Evolutionary conservation across 1,140 invertebrate species (phyloP).

Genomic region (Ruditapes philippinarum): DNA sequence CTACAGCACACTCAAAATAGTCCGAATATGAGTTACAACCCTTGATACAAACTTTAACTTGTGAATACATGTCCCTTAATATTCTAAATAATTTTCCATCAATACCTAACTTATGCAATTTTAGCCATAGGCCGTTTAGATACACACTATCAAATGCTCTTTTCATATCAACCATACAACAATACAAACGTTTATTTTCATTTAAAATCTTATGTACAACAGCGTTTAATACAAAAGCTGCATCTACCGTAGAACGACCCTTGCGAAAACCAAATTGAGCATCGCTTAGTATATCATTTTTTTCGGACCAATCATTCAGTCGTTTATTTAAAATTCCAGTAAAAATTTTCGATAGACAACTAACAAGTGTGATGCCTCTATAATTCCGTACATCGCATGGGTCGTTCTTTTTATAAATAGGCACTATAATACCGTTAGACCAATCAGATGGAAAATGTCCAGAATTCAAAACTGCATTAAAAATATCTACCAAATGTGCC

Average conservation of each 20-base stretch:
- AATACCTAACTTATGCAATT: slow-evolving; percentile 5
- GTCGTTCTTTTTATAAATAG: slow-evolving; percentile 52
- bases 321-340: slow-evolving; percentile 61
- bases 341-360: slow-evolving; percentile 60
- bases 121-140: not conserved
- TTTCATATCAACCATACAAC: slow-evolving; percentile 7
- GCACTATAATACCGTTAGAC: slow-evolving; percentile 58
- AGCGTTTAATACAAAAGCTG: slow-evolving; percentile 63
- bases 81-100: not conserved
- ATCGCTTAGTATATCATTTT: slow-evolving; percentile 32
- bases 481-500: not conserved
- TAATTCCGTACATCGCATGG: slow-evolving; percentile 47
- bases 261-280: slow-evolving; percentile 60
- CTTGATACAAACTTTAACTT: not conserved
- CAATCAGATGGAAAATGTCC: too few relatives aligned
- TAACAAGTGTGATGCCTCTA: slow-evolving; percentile 58
- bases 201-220: slow-evolving; percentile 15
- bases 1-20: slow-evolving; percentile 12
- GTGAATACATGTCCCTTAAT: not conserved
- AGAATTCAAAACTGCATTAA: too few relatives aligned
- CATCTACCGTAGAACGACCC: slow-evolving; percentile 48
- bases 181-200: not conserved
- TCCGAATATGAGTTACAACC: not conserved
- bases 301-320: slow-evolving; percentile 30
- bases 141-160: slow-evolving; percentile 36